Evolutionary conservation across 2,888 invertebrate genomes (phyloP), one percentile per base, ranked within the genome.

Genomic region (Dasypogon diadema): DNA sequence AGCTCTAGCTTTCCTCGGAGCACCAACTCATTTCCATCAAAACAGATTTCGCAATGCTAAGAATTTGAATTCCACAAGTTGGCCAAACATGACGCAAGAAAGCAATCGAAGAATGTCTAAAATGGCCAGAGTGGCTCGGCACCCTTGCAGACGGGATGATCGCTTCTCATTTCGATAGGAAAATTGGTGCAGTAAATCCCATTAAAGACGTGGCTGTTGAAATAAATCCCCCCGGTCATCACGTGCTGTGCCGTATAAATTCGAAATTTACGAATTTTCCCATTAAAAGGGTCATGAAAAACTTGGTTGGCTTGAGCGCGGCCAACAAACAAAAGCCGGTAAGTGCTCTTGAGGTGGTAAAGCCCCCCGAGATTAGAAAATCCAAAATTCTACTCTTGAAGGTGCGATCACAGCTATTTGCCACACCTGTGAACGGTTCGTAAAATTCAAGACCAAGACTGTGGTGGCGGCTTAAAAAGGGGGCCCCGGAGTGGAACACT

Each of bases 361-460:
- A 30, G 30, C 3, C n/a, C n/a, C n/a, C n/a, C 3, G 8, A 30
- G 48, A 48, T 51, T 21, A 21, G 51, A 51, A 51, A 51, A 51
- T 51, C 18, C 51, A 51, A 51, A 51, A 51, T 51, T 51, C 51
- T 21, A 51, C 6, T 51, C 21, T 3, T 48, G n/a, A 21, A 21
- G 18, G 51, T 21, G 51, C 51, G 51, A 51, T 51, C 51, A 21
- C 14, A 16, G 4, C 21, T 5, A 3, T 21, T 51, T 51, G 51
- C 51, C 51, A 18, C 51, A 51, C 51, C 51, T 51, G 51, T 21
- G 21, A 51, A 21, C 51, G 51, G n/a, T 42, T 12, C 12, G 42
- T 42, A 0, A n/a, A n/a, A n/a, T 12, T 42, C 42, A 42, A 42
- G 42, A 42, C 42, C 42, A 42, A 42, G 1, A 42, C 12, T 42